Evolutionary conservation across 1,140 invertebrate species (phyloP).

Genomic region (Yoshiicerus persimilis): DNA sequence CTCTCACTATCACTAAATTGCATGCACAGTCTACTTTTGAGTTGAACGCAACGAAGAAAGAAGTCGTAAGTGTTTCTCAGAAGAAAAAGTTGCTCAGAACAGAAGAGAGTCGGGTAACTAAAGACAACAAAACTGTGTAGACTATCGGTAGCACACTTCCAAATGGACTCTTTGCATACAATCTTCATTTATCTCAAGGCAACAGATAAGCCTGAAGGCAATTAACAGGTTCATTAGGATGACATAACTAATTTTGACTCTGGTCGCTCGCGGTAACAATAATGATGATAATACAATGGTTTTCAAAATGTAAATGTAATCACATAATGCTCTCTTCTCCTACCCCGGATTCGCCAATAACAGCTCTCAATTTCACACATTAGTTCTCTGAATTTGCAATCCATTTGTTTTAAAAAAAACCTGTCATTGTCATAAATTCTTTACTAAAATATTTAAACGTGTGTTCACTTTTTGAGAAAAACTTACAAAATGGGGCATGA

Average conservation of each 20-base stretch:
- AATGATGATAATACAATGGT: neutral
- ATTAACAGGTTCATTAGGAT: constrained; percentile 20
- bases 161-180: constrained; percentile 8
- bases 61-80: constrained; percentile 8
- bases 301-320: neutral
- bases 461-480: no score
- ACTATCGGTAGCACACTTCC: neutral
- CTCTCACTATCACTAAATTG: neutral
- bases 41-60: neutral
- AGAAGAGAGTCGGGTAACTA: neutral
- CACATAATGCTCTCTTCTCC: neutral
- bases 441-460: no score
- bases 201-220: neutral
- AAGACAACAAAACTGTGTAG: neutral
- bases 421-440: no score
- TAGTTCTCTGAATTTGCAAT: no score
- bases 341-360: neutral
- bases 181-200: neutral
- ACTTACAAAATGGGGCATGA: no score
- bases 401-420: no score
- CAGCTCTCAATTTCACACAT: neutral
- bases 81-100: neutral
- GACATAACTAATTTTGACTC: constrained; percentile 18
- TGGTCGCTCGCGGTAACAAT: neutral
- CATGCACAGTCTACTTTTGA: neutral